A percentile compares a stretch with the other conserved stretches of the same genome.
These are phyloP conservation scores for Sphenopsis melanotis DNA, from an alignment of 2,797 vertebrate genomes.

Conservation along the genomic window DNA sequence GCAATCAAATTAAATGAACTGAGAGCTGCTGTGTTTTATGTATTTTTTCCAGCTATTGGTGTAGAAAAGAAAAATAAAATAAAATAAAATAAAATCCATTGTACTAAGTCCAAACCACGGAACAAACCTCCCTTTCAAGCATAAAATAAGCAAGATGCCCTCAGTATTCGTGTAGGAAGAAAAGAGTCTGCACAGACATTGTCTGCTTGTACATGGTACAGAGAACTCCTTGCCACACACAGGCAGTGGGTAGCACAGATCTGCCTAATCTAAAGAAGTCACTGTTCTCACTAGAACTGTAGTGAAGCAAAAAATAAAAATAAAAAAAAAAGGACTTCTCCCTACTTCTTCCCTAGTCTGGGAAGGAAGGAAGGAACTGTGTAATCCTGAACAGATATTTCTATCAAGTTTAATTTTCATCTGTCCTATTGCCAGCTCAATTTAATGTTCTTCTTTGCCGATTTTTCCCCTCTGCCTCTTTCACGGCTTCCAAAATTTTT, in stretches of 20 bases:
- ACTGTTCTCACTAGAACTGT: not conserved
- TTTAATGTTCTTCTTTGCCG: not conserved
- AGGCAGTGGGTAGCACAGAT: not conserved
- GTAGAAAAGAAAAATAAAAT: constrained; percentile 39
- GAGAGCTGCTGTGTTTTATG: constrained; percentile 24
- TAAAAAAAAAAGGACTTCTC: not conserved
- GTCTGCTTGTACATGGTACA: not conserved
- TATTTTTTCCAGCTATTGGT: constrained; percentile 43
- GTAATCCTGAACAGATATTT: not conserved
- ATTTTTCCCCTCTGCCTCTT: not conserved
- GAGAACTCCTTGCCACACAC: constrained; percentile 10
- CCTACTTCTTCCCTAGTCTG: not conserved
- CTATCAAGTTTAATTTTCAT: not conserved
- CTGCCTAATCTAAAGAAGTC: not conserved
- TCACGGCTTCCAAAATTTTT: not conserved
- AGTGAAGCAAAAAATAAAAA: not conserved
- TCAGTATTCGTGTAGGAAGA: constrained; percentile 44
- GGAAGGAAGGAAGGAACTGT: not conserved
- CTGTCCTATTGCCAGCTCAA: not conserved
- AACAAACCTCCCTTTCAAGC: constrained; percentile 66
- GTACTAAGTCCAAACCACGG: constrained; percentile 61
- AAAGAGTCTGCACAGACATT: constrained; percentile 18
- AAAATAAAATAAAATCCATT: constrained; percentile 53
- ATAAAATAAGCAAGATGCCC: constrained; percentile 59
- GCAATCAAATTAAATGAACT: constrained; percentile 51